Base-by-base conservation (phyloP, 2,888 invertebrate genomes). In the Ceramica pisi region DNA sequence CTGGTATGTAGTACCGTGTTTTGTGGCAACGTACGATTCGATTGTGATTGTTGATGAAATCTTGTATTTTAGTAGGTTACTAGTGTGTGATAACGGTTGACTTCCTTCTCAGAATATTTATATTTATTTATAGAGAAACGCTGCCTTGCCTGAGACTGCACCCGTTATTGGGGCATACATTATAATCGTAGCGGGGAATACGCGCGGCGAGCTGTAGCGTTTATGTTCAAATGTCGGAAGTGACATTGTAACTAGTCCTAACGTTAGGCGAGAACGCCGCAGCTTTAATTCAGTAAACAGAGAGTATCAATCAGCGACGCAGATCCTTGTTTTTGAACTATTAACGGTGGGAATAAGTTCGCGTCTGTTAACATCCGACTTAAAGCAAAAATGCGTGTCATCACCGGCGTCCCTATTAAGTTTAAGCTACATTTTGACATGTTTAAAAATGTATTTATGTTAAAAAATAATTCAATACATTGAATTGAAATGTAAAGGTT, bases 71-170 rank as follows among this genome's bases (percentile, higher is more conserved):
- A 90, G 86, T 92, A 91, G 80, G 68, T 73, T 73, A 89, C 88
- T 87, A 87, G 82, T 83, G 86, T 87, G 89, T 90, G 89, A 87
- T 86, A 89, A 88, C 86, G 86, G 85, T 88, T 89, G 92, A 92
- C 91, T 93, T 92, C 91, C 90, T 89, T 88, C 86, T 82, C 79
- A 83, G 80, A 84, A 77, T 66, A 80, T 86, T 76, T 74, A 82
- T 84, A 83, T 86, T 81, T 86, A 88, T 88, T 86, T 84, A 84
- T 88, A 88, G 88, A 84, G 84, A 87, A 87, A 83, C 87, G 89
- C 89, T 91, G 93, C 93, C 93, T 94, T 94, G 92, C 90, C 90
- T 83, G 88, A 90, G 89, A 90, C 89, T 90, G 90, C 83, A 78
- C 90, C 86, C 81, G 77, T 60, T 81, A 79, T 85, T 83, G 82